Evolutionary conservation across 2,888 invertebrate species (phyloP), one percentile per base, ranked within the genome.

Genomic region (Agapetus fuscipes): DNA sequence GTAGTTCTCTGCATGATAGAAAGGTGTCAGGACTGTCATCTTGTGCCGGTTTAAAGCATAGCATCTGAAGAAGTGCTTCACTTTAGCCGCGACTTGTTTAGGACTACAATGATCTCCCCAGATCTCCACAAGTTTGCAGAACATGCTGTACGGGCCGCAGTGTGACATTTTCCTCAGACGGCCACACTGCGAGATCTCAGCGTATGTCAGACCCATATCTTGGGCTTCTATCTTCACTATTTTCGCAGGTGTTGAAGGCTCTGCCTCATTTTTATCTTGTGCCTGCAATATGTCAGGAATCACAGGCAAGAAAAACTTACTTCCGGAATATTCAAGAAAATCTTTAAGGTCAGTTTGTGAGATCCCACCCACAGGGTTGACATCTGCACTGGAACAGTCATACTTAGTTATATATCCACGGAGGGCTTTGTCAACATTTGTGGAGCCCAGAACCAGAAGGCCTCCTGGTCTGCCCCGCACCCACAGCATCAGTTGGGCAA

Each of bases 361-460:
- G 50, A 98, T 91, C 1, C 96, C 94, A 1, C 98, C 98, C 40
- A 98, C 97, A 0, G 97, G 97, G 64, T 97, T 98, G 12, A 98
- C 71, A 58, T 99, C 98, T 0, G 97, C 97, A 54, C 96, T 94
- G 14, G 97, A 97, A 59, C 97, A 98, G 64, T 99, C 98, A 57
- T 98, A 98, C 62, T 98, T 98, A 0, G 98, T 98, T 71, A 97
- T 79, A 58, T 98, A 98, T 0, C 98, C 98, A 34, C 96, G 71
- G 7, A 98, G 63, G 1, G 94, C 83, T 64, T 98, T 98, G 60
- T 99, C 98, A 0, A 97, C 97, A 64, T 98, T 99, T 3, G 95
- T 86, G 0, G 95, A 90, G 1, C 90, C 91, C 2, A 78, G 56
- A 1, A 98, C 97, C 1, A 98, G 66, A 1, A 97, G 66, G 0